Evolutionary conservation across 1,140 invertebrate species (phyloP), one percentile per base, ranked within the genome.

Genomic region (Caenorhabditis remanei): DNA sequence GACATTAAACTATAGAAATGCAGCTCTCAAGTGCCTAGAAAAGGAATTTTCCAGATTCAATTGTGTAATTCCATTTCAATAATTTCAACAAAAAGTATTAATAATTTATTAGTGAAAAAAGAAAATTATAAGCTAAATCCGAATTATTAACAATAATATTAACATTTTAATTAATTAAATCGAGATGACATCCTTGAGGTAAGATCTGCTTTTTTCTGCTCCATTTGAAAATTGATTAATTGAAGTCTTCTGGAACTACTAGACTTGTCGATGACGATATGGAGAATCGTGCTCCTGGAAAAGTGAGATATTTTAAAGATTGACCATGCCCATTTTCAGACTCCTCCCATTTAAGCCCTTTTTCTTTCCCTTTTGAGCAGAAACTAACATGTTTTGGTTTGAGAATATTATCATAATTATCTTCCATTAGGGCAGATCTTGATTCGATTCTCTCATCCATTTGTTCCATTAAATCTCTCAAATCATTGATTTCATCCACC

Each of bases 361-460:
- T 32, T 32, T 32, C 32, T 32, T 1, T 58, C 19, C 19, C 50
- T 50, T 4, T 16, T 50, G 4, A 0, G 50, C 8, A 50, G 19
- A n/a, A 58, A 48, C 71, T 79, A 8, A 79, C 71, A 79, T 79
- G 71, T 79, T 79, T 79, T 19, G 71, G 71, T 41, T 79, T 79
- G 0, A 79, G 6, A 53, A 53, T 13, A 50, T n/a, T 79, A 79
- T 79, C 71, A 50, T 21, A 79, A 79, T 79, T 79, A 8, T 79
- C 71, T 50, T 79, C 71, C 71, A 79, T 79, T 13, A 79, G n/a
- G 24, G 71, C 71, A 24, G 71, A 79, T 79, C 71, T 79, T 14
- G 71, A 79, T 32, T 79, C 71, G 24, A 79, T 79, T 79, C 71
- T 79, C 71, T 79, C 71, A 79, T 79, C 71, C 71, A 79, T 79